Evolutionary conservation across 1,140 invertebrate species (phyloP).

Genomic region (Mylabris phalerata): DNA sequence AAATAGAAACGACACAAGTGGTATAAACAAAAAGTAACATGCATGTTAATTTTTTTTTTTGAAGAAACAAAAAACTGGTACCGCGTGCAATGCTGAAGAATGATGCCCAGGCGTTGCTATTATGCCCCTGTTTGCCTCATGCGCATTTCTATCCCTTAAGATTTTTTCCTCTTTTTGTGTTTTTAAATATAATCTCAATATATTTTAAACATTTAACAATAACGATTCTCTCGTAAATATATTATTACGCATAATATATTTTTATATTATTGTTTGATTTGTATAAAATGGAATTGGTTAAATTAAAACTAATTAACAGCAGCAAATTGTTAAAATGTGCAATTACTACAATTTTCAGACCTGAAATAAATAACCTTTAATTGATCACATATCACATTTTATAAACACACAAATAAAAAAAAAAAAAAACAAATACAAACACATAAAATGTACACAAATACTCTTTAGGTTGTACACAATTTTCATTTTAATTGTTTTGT

Average conservation of each 20-base stretch:
- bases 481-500: not conserved
- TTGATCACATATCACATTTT: slow-evolving; percentile 2
- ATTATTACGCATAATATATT: too few species aligned
- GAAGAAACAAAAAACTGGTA: slow-evolving; percentile 19
- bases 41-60: slow-evolving; percentile 18
- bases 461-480: too few species aligned
- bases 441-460: too few species aligned
- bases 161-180: not conserved
- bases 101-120: slow-evolving; percentile 32
- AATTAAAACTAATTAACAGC: not conserved
- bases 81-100: slow-evolving; percentile 34
- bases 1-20: slow-evolving; percentile 27
- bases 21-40: slow-evolving; percentile 18
- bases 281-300: not conserved
- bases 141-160: slow-evolving; percentile 18
- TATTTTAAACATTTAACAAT: too few species aligned
- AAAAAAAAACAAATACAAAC: slow-evolving; percentile 1
- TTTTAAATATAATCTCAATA: too few species aligned
- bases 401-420: slow-evolving; percentile 8
- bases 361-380: slow-evolving; percentile 22
- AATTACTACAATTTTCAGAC: slow-evolving; percentile 21
- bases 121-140: slow-evolving; percentile 30
- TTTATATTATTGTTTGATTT: too few species aligned
- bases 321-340: slow-evolving; percentile 2
- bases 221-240: too few species aligned